Percentiles rank a stretch among this genome's conserved stretches.
Evolutionary conservation across 2,797 vertebrate species (phyloP).

Genomic region (Jordanella pulchra): DNA sequence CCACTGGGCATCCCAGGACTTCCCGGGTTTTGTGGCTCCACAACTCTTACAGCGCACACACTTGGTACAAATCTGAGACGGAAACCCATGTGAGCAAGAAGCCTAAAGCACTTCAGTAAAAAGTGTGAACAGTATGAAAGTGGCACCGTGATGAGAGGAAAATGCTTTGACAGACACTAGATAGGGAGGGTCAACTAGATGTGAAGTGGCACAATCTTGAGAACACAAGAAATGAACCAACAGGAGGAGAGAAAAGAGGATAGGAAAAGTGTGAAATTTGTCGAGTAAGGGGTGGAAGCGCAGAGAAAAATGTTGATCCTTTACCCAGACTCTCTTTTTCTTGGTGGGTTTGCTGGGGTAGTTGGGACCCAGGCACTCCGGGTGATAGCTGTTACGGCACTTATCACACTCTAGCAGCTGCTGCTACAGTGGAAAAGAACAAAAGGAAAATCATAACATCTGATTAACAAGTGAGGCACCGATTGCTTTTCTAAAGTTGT

Average conservation of each 20-base stretch:
- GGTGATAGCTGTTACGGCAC: conserved; percentile 99
- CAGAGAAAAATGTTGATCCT: conserved; percentile 30
- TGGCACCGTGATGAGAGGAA: conserved; percentile 9
- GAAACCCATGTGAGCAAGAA: conserved; percentile 11
- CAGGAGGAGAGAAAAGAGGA: conserved; percentile 30
- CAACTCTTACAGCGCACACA: conserved; percentile 98
- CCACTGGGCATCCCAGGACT: conserved; percentile 98
- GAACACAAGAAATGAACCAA: conserved; percentile 34
- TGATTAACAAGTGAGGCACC: conserved; percentile 1
- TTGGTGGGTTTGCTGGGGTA: conserved; percentile 97
- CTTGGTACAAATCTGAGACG: conserved; percentile 91
- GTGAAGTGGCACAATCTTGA: conserved; percentile 16
- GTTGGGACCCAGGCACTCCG: conserved; percentile 99
- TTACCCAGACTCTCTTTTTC: conserved; percentile 98
- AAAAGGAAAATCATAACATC: conserved; percentile 23
- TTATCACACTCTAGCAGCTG: conserved; percentile 98
- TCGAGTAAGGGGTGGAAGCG: conserved; percentile 10
- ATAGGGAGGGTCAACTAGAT: conserved; percentile 17
- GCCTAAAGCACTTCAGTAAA: conserved; percentile 14
- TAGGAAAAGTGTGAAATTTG: conserved; percentile 25
- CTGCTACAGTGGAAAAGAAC: conserved; percentile 60
- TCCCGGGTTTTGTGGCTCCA: conserved; percentile 96
- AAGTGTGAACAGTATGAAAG: conserved; percentile 24
- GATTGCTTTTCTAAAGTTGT: neutral
- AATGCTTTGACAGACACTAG: conserved; percentile 24